Base-by-base conservation (phyloP, 2,888 invertebrate genomes). In the Glyphotaelius pellucidus region DNA sequence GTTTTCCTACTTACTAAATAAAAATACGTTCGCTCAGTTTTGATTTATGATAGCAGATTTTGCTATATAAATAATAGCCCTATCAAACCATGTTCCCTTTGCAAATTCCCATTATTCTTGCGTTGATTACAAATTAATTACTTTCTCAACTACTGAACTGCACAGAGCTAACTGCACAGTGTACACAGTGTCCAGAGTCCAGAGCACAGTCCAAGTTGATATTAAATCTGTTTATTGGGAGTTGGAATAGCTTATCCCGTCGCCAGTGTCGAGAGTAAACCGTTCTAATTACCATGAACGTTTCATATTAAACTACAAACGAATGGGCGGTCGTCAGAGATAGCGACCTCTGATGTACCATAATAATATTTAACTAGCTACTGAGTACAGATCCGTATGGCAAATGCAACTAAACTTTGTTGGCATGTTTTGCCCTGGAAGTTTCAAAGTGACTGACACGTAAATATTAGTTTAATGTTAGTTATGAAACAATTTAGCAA, bases 261-360 rank as follows among this genome's bases (percentile, higher is more conserved):
- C 85, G n/a, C n/a, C 85, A 15, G 38, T 25, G 85, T 42, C 42
- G 30, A 38, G 85, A n/a, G 85, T 85, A 38, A 85, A 85, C 85
- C 4, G 85, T 38, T 35, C 42, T 85, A 85, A 85, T 85, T 85
- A 85, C 85, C 32, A 35, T 35, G 83, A 83, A 32, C 83, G 83
- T 83, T 83, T 83, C 30, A 31, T 83, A 83, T 83, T 31, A 25
- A 67, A 31, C 83, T 15, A 35, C 83, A 35, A 83, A 83, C 83
- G 83, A 35, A 83, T 32, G 83, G 31, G 32, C 83, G 83, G 31
- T 83, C 32, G 32, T 83, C 83, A 83, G 19, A 83, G 83, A 31
- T 83, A 83, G 31, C 81, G 81, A 30, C 31, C 52, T 67, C 52
- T 67, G 52, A 67, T 19, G 52, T 67, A 67, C 52, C 19, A 67